These are phyloP conservation scores for Boulengeromyrus knoepffleri DNA, from an alignment of 2,113 vertebrate genomes.

Conservation along the genomic window DNA sequence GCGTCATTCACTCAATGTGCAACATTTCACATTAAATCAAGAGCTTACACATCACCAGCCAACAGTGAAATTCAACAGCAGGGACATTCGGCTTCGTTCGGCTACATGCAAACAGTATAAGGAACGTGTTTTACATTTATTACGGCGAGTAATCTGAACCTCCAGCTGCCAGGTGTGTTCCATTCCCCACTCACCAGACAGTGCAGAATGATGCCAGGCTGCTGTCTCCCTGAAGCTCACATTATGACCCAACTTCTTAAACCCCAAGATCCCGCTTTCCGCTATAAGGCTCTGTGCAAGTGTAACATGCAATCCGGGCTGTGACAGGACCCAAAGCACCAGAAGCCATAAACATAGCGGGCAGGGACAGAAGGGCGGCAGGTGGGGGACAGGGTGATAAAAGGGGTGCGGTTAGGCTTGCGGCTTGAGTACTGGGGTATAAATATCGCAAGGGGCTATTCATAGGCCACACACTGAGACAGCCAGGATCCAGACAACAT, in stretches of 20 bases:
- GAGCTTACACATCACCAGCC: background rate
- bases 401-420: conserved; percentile 26
- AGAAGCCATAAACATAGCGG: background rate
- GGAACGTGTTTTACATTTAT: background rate
- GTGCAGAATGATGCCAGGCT: background rate
- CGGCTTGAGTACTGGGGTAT: conserved; percentile 40
- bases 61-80: background rate
- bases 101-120: background rate
- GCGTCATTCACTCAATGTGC: background rate
- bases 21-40: background rate
- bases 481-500: conserved; percentile 38
- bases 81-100: background rate
- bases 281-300: background rate
- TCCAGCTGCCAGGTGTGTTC: background rate
- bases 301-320: background rate
- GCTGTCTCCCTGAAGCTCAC: background rate
- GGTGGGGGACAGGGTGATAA: conserved; percentile 27
- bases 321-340: background rate
- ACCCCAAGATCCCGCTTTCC: background rate
- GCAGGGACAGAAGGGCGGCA: background rate
- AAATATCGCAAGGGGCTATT: conserved; percentile 34
- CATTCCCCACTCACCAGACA: background rate
- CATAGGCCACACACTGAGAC: conserved; percentile 14
- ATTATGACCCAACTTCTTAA: background rate
- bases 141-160: background rate